Conservation (phyloP, 2,113 vertebrate species). For the Callithrix jacchus region DNA sequence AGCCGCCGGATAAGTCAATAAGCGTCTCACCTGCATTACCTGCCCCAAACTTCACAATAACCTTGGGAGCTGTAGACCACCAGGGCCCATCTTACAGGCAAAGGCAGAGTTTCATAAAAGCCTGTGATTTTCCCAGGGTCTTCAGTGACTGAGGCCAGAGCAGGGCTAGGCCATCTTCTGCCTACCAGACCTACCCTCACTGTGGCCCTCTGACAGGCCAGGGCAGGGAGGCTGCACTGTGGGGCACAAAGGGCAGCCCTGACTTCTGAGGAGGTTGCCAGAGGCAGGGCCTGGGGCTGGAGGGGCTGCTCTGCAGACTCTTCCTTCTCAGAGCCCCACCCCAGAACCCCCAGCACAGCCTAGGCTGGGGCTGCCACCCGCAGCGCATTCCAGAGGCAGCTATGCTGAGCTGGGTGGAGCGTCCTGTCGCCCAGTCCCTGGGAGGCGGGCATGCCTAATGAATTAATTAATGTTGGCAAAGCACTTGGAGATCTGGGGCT, state of each 20-base stretch:
- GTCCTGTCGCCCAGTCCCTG: not conserved
- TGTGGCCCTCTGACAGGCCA: not conserved
- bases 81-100: not conserved
- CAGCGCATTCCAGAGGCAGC: not conserved
- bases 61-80: not conserved
- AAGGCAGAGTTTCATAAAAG: not conserved
- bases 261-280: not conserved
- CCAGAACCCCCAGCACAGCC: not conserved
- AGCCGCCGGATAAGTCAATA: not conserved
- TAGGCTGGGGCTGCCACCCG: not conserved
- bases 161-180: not conserved
- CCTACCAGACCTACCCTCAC: not conserved
- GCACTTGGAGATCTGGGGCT: constrained; percentile 41
- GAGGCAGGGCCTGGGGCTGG: not conserved
- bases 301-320: not conserved
- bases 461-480: constrained; percentile 70
- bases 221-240: not conserved
- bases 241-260: not conserved
- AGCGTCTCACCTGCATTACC: not conserved
- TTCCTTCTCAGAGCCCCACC: not conserved
- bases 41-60: not conserved
- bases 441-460: not conserved
- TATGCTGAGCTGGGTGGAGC: not conserved
- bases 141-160: not conserved
- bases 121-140: not conserved